phyloP scores from a whole-genome alignment of 2,888 invertebrate genomes.

The Beris chalybata region DNA sequence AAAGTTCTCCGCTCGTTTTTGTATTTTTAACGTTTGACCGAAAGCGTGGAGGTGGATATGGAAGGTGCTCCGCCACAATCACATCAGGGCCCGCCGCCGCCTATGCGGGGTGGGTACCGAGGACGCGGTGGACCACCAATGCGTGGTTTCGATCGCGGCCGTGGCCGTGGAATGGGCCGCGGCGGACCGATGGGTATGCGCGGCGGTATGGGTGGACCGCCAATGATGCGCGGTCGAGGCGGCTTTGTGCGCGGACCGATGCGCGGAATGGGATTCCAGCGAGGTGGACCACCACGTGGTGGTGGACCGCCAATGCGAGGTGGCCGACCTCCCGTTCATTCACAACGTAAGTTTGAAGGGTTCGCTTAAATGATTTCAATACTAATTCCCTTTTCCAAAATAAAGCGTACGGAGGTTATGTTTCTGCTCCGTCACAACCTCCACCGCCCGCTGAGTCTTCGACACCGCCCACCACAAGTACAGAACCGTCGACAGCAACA shows the following conservation, averaged over 20 bases:
- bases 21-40: not conserved
- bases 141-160: constrained; percentile 53
- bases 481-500: constrained; percentile 49
- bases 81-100: constrained; percentile 38
- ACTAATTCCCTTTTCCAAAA: not conserved
- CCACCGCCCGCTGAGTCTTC: constrained; percentile 23
- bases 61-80: constrained; percentile 46
- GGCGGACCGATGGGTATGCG: constrained; percentile 54
- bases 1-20: not conserved
- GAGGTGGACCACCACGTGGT: constrained; percentile 42
- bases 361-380: not conserved
- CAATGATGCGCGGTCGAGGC: constrained; percentile 48
- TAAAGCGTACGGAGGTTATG: constrained; percentile 16
- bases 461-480: constrained; percentile 52
- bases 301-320: constrained; percentile 44
- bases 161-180: constrained; percentile 54
- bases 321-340: constrained; percentile 50
- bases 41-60: constrained; percentile 42
- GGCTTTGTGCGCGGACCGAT: constrained; percentile 40
- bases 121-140: constrained; percentile 51
- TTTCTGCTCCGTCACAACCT: constrained; percentile 31
- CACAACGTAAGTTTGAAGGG: constrained; percentile 50
- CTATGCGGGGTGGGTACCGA: constrained; percentile 52
- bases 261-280: constrained; percentile 47
- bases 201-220: constrained; percentile 51